Base-by-base conservation (phyloP, 2,113 vertebrate species). In the Aspiorhynchus laticeps region DNA sequence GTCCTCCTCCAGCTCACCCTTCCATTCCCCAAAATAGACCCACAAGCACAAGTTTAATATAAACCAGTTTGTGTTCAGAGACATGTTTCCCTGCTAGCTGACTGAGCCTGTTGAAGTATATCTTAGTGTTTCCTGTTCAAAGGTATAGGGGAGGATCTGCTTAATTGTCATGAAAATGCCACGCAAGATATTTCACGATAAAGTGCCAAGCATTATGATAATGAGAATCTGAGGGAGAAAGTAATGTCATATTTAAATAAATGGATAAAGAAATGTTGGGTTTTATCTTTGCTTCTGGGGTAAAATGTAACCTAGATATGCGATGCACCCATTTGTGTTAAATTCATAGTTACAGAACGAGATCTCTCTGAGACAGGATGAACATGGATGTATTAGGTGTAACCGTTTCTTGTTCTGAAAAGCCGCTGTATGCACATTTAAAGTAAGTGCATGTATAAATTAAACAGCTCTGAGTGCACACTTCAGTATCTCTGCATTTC, bases 11-110 rank as follows among this genome's bases (percentile, higher is more conserved):
- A 73, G 28, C 83, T 79, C 85, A 26, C 80, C 93, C 95, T 93
- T 93, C 94, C 92, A 94, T 93, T 93, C 91, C 92, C 83, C 87
- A 85, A 89, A 89, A 87, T 87, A 89, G 69, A 85, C 41, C 69
- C 61, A 14, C 61, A n/a, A 28, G 79, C 38, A 33, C 67, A 61
- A 78, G 21, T 43, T 43, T 38, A 71, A 88, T 65, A 78, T 73
- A 56, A 85, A 65, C 61, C 65, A 76, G 56, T 63, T 48, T 46
- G 87, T 17, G 78, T 33, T 51, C 63, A 77, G 77, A 61, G n/a
- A 74, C 56, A 28, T n/a, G 17, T 38, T 17, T 28, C n/a, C 33
- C 46, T 28, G 41, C 56, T 26, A 67, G 26, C 61, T 11, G 67
- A 73, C 71, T 74, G 36, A 43, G 36, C 19, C 8, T 6, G 21